Conservation (phyloP, 2,113 vertebrate genomes). For the Myxocyprinus asiaticus region DNA sequence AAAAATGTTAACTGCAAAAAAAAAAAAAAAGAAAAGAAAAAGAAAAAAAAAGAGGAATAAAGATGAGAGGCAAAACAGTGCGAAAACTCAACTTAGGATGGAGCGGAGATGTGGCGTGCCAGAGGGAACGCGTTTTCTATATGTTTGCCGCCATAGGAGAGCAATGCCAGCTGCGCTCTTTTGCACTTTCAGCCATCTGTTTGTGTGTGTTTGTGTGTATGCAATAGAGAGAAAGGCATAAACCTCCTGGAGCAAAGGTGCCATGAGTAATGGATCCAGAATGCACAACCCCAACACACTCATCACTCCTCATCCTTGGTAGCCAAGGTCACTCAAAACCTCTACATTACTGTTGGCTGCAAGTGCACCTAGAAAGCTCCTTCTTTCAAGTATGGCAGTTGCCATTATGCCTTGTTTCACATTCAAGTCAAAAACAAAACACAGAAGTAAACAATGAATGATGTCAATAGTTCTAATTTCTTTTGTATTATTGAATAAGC, state of each 20-base stretch:
- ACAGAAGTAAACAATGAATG: too few relatives aligned
- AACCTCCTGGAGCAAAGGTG: conserved; percentile 27
- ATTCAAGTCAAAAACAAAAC: too few relatives aligned
- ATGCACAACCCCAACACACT: conserved; percentile 39
- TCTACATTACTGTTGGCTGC: neutral
- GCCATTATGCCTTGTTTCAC: too few relatives aligned
- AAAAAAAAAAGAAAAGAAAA: too few relatives aligned
- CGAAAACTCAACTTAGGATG: conserved; percentile 32
- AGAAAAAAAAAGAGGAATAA: too few relatives aligned
- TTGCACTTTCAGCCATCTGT: neutral
- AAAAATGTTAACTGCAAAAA: too few relatives aligned
- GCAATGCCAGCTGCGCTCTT: too few relatives aligned
- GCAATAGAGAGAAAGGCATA: conserved; percentile 34
- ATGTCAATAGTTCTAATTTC: too few relatives aligned
- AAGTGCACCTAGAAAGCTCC: too few relatives aligned
- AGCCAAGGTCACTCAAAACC: conserved; percentile 44
- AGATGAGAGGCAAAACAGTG: conserved; percentile 52
- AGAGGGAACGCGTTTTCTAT: conserved; percentile 12
- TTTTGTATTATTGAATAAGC: too few relatives aligned
- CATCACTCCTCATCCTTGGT: conserved; percentile 24
- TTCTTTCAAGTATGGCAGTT: too few relatives aligned
- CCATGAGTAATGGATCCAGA: conserved; percentile 47
- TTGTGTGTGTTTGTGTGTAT: conserved; percentile 18
- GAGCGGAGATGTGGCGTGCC: conserved; percentile 17
- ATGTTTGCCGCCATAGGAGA: conserved; percentile 10